phyloP scores from a whole-genome alignment of 1,140 invertebrate genomes.

The Grapholita molesta region DNA sequence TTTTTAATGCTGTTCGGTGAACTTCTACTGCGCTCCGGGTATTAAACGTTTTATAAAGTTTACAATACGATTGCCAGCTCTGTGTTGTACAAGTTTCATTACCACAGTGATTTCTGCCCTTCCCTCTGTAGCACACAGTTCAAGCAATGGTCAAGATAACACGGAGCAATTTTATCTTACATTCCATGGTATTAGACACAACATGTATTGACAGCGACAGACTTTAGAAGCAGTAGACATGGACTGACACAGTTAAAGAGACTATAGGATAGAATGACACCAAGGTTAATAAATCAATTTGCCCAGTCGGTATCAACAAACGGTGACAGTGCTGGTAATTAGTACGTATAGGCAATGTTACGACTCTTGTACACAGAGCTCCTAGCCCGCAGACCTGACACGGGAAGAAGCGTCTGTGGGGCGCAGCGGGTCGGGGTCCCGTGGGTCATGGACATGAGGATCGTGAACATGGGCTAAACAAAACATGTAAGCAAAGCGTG shows the following conservation, averaged over 20 bases:
- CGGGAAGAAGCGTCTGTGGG: not conserved
- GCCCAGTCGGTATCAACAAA: not conserved
- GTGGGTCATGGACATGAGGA: not conserved
- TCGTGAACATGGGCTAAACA: not conserved
- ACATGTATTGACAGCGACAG: not conserved
- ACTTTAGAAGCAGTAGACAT: not conserved
- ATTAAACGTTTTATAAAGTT: not conserved
- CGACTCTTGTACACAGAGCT: not conserved
- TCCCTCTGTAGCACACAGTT: not conserved
- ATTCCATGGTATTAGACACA: not conserved
- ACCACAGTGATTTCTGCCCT: not conserved
- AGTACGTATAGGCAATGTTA: not conserved
- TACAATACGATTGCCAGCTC: not conserved
- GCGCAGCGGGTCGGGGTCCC: not conserved
- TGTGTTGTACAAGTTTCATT: not conserved
- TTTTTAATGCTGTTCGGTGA: not conserved
- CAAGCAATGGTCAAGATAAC: not conserved
- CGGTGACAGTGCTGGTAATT: conserved; percentile 2
- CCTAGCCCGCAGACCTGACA: not conserved
- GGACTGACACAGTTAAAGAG: conserved; percentile 8
- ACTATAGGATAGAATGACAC: conserved; percentile 2
- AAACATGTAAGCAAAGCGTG: conserved; percentile 14
- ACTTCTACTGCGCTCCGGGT: not conserved
- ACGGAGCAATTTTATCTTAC: not conserved
- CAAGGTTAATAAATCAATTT: conserved; percentile 9